These are phyloP conservation scores for Nymphalis io DNA, from an alignment of 1,140 invertebrate species.

Conservation along the genomic window DNA sequence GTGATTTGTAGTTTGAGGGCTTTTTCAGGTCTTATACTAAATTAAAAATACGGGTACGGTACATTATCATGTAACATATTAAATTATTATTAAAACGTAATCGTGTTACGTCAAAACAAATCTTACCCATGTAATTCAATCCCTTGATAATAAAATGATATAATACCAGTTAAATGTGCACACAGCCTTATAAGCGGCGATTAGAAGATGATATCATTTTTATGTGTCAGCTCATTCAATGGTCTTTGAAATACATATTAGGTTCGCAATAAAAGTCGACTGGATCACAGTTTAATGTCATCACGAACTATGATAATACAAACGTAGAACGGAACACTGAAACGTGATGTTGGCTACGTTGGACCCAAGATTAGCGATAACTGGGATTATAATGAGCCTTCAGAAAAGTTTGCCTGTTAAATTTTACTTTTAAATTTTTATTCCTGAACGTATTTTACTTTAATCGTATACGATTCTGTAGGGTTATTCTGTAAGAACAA, in stretches of 20 bases:
- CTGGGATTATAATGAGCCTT: slow-evolving; percentile 10
- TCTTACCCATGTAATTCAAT: not conserved
- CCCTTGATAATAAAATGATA: not conserved
- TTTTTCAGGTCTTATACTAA: too few relatives aligned
- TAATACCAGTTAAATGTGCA: slow-evolving; percentile 4
- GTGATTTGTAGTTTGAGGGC: too few relatives aligned
- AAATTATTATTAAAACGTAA: too few relatives aligned
- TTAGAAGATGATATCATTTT: slow-evolving; percentile 36
- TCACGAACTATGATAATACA: slow-evolving; percentile 30
- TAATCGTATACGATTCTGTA: not conserved
- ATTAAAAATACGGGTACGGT: too few relatives aligned
- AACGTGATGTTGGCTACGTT: slow-evolving; percentile 23
- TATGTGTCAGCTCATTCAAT: slow-evolving; percentile 32
- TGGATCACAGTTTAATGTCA: slow-evolving; percentile 31
- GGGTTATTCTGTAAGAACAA: too few relatives aligned
- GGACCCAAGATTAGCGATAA: slow-evolving; percentile 11
- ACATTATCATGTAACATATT: too few relatives aligned
- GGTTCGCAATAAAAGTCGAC: slow-evolving; percentile 31
- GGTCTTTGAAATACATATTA: slow-evolving; percentile 35
- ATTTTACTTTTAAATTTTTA: not conserved
- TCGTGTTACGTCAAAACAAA: too few relatives aligned
- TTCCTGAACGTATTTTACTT: not conserved
- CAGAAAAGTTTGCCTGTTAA: slow-evolving; percentile 16
- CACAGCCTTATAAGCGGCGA: slow-evolving; percentile 20
- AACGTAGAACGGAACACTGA: slow-evolving; percentile 13